Base-by-base conservation (phyloP, 2,797 vertebrate genomes). In the Molossus alvarezi region DNA sequence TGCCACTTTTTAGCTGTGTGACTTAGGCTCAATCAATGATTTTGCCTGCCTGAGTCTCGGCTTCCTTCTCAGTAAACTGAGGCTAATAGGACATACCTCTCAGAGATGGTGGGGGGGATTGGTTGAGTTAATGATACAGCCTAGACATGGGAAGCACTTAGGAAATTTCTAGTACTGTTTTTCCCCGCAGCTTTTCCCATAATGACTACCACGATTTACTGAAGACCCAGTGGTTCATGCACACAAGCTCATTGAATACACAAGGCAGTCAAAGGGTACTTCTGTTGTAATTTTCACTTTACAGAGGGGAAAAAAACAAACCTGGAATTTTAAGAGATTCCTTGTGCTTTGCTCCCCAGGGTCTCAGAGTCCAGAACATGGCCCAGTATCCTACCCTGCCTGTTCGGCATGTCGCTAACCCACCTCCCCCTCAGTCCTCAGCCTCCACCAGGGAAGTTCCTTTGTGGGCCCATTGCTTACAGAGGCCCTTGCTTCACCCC, bases 171-270 rank as follows among this genome's bases (percentile, higher is more conserved):
- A 45, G 58, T 12, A 5, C 15, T 75, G 0, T n/a, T 62, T 76
- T 92, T 75, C 75, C 95, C 84, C 73, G 62, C 51, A 60, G 51
- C 27, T 73, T 48, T 90, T 88, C 33, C 33, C 21, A 1, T 69
- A 58, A 51, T n/a, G 48, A 33, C 41, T 55, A 1, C 73, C 41
- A 48, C 45, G 25, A 25, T 33, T 86, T 27, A 17, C 14, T 62
- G 21, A 62, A 67, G 90, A 13, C 25, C 71, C 17, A 33, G 2
- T 83, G 10, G 23, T 60, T 83, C 58, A 67, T 69, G 60, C 57
- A 73, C 17, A 27, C 11, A 73, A 25, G 25, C 67, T 82, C 48
- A 18, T 3, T 93, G 58, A 67, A 45, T 41, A 14, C 0, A 0
- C 21, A 20, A 20, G 53, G 33, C 25, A 76, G 1, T 69, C 17